Conservation (phyloP, 2,888 invertebrate genomes). For the Sicus ferrugineus region DNA sequence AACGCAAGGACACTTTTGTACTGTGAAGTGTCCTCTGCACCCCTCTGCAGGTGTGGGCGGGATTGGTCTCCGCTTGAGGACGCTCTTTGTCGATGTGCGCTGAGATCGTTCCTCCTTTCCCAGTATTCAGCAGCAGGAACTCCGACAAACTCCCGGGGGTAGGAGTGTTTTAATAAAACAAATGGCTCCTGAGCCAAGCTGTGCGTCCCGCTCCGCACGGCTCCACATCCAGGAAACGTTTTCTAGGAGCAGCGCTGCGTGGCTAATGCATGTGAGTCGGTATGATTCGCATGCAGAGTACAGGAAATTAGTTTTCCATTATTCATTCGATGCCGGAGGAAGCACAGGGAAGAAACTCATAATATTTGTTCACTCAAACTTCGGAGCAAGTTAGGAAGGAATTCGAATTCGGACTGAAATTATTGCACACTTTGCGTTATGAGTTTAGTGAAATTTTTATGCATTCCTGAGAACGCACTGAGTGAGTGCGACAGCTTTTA, state of each 20-base stretch:
- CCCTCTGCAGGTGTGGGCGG: background rate
- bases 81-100: constrained; percentile 19
- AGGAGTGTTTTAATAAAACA: constrained; percentile 28
- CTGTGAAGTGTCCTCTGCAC: background rate
- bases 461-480: too few relatives aligned
- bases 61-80: constrained; percentile 16
- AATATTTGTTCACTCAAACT: background rate
- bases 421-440: too few relatives aligned
- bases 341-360: background rate
- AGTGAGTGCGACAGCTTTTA: too few relatives aligned
- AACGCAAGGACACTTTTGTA: background rate
- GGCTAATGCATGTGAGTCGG: constrained; percentile 1
- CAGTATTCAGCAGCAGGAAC: background rate
- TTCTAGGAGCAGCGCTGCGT: background rate
- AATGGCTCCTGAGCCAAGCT: background rate
- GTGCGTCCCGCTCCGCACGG: background rate
- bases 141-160: background rate
- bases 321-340: background rate
- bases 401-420: too few relatives aligned
- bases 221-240: background rate
- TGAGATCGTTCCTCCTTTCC: background rate
- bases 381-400: too few relatives aligned
- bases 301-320: constrained; percentile 14
- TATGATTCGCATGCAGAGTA: background rate
- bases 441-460: too few relatives aligned